Conservation (phyloP, 2,113 vertebrate species). For the Vulpes lagopus region DNA sequence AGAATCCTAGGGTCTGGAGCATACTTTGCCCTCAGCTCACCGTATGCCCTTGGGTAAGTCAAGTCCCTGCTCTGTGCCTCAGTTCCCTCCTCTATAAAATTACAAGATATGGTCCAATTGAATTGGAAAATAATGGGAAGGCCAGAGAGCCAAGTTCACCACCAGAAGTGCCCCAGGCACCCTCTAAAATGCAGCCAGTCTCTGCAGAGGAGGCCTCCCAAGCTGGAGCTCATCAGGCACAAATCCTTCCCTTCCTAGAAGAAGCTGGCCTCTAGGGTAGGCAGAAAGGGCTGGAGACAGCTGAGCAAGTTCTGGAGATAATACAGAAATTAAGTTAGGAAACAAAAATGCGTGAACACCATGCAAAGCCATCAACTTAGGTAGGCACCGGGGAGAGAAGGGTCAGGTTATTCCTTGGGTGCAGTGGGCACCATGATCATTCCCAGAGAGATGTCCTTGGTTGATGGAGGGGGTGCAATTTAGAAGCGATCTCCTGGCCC, state of each 20-base stretch:
- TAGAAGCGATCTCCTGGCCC: background rate
- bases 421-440: background rate
- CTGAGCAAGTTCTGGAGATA: background rate
- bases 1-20: background rate
- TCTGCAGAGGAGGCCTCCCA: background rate
- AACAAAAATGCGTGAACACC: background rate
- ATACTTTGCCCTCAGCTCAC: background rate
- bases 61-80: background rate
- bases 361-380: background rate
- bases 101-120: background rate
- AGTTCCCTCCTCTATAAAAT: conserved; percentile 2
- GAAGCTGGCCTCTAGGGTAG: background rate
- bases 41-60: background rate
- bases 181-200: background rate
- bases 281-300: background rate
- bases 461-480: background rate
- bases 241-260: background rate
- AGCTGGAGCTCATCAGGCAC: background rate
- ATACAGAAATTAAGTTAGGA: background rate
- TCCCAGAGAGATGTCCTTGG: background rate
- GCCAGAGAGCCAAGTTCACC: background rate
- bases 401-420: background rate
- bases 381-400: background rate
- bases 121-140: background rate
- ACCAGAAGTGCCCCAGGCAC: background rate